Evolutionary conservation across 37 sponge, comb jelly and placozoan species (phyloP).

Genomic region (Halisarca cf. caerulea): DNA sequence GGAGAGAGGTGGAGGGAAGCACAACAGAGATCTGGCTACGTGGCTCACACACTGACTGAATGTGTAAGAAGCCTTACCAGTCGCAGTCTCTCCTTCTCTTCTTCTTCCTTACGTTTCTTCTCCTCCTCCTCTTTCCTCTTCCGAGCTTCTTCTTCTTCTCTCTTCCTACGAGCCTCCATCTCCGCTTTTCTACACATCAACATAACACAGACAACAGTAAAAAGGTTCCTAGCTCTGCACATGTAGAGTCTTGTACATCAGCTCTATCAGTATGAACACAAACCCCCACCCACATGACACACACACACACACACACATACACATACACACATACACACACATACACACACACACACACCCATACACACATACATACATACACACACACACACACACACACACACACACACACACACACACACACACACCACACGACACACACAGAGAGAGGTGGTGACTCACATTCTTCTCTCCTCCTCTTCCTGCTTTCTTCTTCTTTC

Average conservation of each 20-base stretch:
- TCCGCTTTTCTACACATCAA: constrained; percentile 66
- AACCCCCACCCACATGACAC: no score
- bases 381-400: neutral
- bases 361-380: neutral
- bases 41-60: no score
- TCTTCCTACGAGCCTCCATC: constrained; percentile 65
- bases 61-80: neutral
- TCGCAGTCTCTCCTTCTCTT: constrained; percentile 56
- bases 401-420: constrained; percentile 1
- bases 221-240: no score
- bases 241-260: no score
- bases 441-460: neutral
- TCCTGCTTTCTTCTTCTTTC: constrained; percentile 67
- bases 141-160: constrained; percentile 60
- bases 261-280: no score
- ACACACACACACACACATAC: no score
- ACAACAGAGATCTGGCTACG: no score
- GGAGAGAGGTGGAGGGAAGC: no score
- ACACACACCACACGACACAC: neutral
- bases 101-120: constrained; percentile 64
- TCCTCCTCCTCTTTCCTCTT: constrained; percentile 67
- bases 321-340: no score
- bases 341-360: no score
- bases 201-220: neutral
- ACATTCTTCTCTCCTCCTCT: constrained; percentile 82